Percentiles rank a stretch among this genome's conserved stretches.
Evolutionary conservation across 2,888 invertebrate genomes (phyloP).

Genomic region (Tenthredo mesomela): DNA sequence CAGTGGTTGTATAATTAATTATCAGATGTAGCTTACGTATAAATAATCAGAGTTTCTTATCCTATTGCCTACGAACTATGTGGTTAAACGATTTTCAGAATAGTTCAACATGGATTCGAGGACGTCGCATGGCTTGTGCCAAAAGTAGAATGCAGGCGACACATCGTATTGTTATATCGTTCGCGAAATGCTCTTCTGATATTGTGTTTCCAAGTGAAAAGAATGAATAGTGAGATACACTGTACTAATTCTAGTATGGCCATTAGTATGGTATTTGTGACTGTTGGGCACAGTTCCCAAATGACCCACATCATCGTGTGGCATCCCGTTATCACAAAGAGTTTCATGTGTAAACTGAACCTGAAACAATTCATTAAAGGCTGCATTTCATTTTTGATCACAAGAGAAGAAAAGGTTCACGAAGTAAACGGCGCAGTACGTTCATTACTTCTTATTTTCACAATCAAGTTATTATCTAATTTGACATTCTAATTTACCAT

Average conservation of each 20-base stretch:
- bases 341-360: not conserved
- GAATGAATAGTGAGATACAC: not conserved
- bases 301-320: constrained; percentile 1
- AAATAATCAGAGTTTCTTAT: not conserved
- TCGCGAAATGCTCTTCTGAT: not conserved
- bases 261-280: not conserved
- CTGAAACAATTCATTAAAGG: not conserved
- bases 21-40: not conserved
- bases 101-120: too few species aligned
- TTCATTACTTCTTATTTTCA: too few species aligned
- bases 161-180: not conserved
- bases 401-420: not conserved
- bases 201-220: constrained; percentile 4
- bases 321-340: constrained; percentile 19
- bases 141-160: constrained; percentile 61
- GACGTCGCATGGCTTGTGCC: not conserved
- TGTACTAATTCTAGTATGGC: not conserved
- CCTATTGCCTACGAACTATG: not conserved
- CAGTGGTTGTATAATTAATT: not conserved
- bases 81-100: not conserved
- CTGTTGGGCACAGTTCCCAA: not conserved
- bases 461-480: not conserved
- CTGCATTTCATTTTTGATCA: not conserved
- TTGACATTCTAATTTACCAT: not conserved
- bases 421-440: not conserved